Conservation (phyloP, 2,888 invertebrate genomes). For the Caradrina clavipalpis region DNA sequence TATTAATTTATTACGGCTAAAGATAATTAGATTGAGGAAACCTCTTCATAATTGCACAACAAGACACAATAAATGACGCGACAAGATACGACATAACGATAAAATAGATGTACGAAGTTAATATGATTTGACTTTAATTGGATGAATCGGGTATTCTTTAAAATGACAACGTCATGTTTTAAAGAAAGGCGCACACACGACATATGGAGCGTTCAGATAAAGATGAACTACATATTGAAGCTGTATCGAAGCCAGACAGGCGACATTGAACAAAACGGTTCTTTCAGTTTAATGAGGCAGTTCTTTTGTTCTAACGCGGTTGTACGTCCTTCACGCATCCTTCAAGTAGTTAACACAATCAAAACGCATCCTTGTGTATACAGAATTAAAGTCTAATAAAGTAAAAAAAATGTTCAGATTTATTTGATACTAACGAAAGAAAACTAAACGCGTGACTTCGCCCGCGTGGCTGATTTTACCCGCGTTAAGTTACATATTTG, state of each 20-base stretch:
- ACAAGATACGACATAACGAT: background rate
- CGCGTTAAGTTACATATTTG: no score
- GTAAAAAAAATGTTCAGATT: background rate
- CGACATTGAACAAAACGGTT: no score
- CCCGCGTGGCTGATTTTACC: no score
- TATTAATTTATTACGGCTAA: no score
- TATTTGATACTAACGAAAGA: no score
- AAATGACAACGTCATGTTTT: slow-evolving; percentile 1
- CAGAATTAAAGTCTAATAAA: no score
- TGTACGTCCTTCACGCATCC: no score
- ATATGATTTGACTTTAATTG: background rate
- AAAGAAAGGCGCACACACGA: background rate
- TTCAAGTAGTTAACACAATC: no score
- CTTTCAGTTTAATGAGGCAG: no score
- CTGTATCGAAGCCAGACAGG: background rate
- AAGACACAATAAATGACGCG: background rate
- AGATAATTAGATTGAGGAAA: background rate
- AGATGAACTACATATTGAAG: background rate
- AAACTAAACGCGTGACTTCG: no score
- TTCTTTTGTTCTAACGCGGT: no score
- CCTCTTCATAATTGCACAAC: background rate
- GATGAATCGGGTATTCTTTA: slow-evolving; percentile 9
- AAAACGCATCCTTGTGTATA: background rate
- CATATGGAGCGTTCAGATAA: background rate
- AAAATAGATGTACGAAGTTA: background rate